These are phyloP conservation scores for Onthophagus taurus DNA, from an alignment of 1,140 invertebrate species.

Conservation along the genomic window DNA sequence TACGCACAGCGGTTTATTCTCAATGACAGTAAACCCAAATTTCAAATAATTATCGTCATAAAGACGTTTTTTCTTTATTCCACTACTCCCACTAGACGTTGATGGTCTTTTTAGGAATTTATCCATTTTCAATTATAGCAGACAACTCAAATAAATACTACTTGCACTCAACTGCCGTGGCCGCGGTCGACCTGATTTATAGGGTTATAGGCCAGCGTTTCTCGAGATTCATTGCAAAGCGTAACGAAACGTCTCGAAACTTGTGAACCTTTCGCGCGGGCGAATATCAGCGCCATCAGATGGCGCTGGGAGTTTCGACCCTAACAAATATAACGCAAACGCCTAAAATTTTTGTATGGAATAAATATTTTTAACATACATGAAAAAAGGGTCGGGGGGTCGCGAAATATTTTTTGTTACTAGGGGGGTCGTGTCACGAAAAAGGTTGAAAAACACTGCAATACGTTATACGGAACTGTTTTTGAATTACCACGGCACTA, in stretches of 20 bases:
- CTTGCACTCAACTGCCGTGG: conserved; percentile 1
- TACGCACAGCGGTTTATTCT: conserved; percentile 18
- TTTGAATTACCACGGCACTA: too few relatives aligned
- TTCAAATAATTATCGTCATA: conserved; percentile 1
- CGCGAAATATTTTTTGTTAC: neutral
- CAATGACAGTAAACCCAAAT: too few relatives aligned
- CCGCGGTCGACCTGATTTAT: neutral
- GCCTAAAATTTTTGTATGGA: conserved; percentile 1
- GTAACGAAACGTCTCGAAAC: conserved; percentile 1
- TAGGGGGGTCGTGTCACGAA: conserved; percentile 1
- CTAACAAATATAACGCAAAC: neutral
- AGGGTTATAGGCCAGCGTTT: too few relatives aligned
- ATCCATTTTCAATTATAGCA: too few relatives aligned
- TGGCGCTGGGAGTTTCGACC: neutral
- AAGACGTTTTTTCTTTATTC: conserved; percentile 1
- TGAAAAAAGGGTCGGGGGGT: conserved; percentile 1
- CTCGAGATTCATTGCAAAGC: neutral
- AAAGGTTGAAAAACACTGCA: neutral
- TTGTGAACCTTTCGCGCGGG: conserved; percentile 1
- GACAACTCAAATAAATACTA: too few relatives aligned
- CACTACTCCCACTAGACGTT: too few relatives aligned
- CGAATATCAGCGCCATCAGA: neutral
- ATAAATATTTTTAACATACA: neutral
- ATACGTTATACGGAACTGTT: too few relatives aligned
- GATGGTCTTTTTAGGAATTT: too few relatives aligned